Evolutionary conservation across 1,140 invertebrate species (phyloP).

Genomic region (Aphelinus atriplicis): DNA sequence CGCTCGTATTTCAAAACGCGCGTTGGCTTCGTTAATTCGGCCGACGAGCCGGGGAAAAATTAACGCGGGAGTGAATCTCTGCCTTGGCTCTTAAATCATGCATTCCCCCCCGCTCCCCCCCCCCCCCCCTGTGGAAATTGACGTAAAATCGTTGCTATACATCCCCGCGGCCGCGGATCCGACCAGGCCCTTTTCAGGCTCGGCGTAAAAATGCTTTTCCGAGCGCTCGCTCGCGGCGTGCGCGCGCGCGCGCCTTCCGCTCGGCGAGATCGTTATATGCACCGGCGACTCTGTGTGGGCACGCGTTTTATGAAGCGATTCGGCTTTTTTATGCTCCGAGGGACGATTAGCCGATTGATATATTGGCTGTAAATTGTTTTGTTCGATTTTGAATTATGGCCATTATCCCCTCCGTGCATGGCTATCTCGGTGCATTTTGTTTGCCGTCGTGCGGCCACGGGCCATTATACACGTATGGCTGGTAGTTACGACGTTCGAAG

Average conservation of each 20-base stretch:
- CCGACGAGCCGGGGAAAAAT: constrained; percentile 13
- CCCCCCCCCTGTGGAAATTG: constrained; percentile 28
- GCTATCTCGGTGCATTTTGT: background rate
- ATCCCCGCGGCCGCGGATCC: too few relatives aligned
- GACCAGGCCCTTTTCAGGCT: too few relatives aligned
- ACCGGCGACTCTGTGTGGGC: background rate
- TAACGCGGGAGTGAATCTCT: constrained; percentile 22
- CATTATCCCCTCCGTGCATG: background rate
- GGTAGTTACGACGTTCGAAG: too few relatives aligned
- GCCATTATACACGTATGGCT: too few relatives aligned
- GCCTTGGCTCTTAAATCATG: too few relatives aligned
- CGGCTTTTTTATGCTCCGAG: background rate
- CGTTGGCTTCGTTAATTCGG: constrained; percentile 26
- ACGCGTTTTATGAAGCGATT: constrained; percentile 15
- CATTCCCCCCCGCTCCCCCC: constrained; percentile 3
- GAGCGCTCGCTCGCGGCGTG: background rate
- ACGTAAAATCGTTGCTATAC: constrained; percentile 25
- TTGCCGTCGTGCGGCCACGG: background rate
- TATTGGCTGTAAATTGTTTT: constrained; percentile 31
- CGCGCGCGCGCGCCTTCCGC: background rate
- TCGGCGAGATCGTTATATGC: background rate
- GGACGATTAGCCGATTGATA: constrained; percentile 10
- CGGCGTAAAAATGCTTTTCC: background rate
- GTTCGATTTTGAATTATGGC: constrained; percentile 23
- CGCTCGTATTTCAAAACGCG: constrained; percentile 35